These are phyloP conservation scores for Macrophya annulata DNA, from an alignment of 2,888 invertebrate species.

Conservation along the genomic window DNA sequence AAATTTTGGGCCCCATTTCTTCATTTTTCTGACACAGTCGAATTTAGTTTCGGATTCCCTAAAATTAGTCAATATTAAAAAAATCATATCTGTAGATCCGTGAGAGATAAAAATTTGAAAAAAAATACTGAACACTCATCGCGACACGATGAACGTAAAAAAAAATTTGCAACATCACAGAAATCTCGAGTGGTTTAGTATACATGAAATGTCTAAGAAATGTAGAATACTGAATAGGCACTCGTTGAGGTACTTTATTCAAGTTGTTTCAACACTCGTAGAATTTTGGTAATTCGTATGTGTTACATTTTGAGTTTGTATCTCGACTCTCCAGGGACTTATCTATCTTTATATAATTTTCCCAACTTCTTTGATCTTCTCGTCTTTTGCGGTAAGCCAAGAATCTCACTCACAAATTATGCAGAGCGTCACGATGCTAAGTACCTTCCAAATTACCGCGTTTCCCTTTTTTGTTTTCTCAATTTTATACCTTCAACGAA, in stretches of 20 bases:
- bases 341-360: not conserved
- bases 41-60: no score
- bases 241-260: not conserved
- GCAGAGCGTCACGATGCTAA: not conserved
- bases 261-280: not conserved
- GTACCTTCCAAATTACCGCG: not conserved
- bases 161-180: not conserved
- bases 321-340: not conserved
- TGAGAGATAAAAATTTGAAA: constrained; percentile 1
- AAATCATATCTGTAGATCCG: not conserved
- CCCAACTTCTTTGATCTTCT: constrained; percentile 2
- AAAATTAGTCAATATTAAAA: no score
- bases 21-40: no score
- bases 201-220: not conserved
- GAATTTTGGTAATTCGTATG: not conserved
- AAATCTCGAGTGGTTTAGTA: not conserved
- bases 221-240: not conserved
- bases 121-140: not conserved
- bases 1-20: no score
- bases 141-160: not conserved
- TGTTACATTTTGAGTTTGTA: not conserved
- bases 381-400: not conserved
- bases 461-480: not conserved
- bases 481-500: not conserved
- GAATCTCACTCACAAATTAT: constrained; percentile 2